Evolutionary conservation across 2,888 invertebrate species (phyloP).

Genomic region (Bellardia bayeri): DNA sequence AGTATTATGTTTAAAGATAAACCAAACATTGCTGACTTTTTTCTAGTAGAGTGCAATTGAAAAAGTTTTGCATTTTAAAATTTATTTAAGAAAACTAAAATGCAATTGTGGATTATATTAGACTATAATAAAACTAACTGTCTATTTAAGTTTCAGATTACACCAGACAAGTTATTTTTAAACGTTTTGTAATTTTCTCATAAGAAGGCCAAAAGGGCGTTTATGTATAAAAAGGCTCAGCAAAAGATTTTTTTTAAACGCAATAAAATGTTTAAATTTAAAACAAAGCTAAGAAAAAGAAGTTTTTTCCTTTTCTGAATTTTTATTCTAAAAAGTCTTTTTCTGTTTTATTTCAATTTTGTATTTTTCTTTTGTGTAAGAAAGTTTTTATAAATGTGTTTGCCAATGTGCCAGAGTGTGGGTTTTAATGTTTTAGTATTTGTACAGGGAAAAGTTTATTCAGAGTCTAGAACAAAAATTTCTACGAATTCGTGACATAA

Average conservation of each 20-base stretch:
- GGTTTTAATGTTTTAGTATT: slow-evolving; percentile 35
- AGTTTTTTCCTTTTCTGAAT: not conserved
- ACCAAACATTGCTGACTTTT: not conserved
- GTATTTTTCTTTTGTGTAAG: not conserved
- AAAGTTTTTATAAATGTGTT: not conserved
- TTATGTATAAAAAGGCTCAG: not conserved
- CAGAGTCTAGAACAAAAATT: slow-evolving; percentile 62
- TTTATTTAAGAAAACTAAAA: slow-evolving; percentile 36
- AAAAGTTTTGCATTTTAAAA: slow-evolving; percentile 37
- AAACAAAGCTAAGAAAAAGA: not conserved
- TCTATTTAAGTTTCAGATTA: slow-evolving; percentile 42
- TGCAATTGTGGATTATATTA: slow-evolving; percentile 49
- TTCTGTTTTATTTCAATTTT: not conserved
- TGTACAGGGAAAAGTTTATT: slow-evolving; percentile 70
- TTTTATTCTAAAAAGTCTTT: not conserved
- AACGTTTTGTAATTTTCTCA: not conserved
- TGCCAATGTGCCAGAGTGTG: not conserved
- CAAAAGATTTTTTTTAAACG: not conserved
- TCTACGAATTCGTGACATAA: slow-evolving; percentile 75
- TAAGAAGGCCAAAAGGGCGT: not conserved
- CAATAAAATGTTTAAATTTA: not conserved
- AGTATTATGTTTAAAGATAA: too few species aligned
- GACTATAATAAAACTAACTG: slow-evolving; percentile 33
- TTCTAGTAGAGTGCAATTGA: not conserved
- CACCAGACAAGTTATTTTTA: slow-evolving; percentile 23